These are phyloP conservation scores for Sarotherodon lohbergeri DNA, from an alignment of 2,113 vertebrate species.

Conservation along the genomic window DNA sequence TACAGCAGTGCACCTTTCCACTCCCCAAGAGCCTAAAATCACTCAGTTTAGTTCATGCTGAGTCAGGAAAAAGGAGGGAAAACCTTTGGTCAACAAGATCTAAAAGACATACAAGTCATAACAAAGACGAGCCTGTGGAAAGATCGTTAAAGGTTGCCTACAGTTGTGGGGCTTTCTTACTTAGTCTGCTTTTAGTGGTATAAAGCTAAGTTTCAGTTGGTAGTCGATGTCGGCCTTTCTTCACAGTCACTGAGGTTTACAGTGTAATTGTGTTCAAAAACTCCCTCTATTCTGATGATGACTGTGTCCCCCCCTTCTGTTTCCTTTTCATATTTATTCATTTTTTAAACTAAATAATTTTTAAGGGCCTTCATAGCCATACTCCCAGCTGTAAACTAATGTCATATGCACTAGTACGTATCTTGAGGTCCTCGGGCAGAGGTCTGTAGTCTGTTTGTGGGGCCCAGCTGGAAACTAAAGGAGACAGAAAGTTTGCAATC, in stretches of 20 bases:
- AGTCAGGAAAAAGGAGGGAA: not conserved
- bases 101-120: not conserved
- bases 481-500: not conserved
- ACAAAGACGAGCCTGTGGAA: not conserved
- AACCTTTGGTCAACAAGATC: not conserved
- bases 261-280: not conserved
- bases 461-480: not conserved
- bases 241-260: not conserved
- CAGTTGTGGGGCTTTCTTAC: not conserved
- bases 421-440: not conserved
- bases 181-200: too few species aligned
- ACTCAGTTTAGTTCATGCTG: not conserved
- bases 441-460: not conserved
- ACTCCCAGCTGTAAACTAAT: not conserved
- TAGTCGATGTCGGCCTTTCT: not conserved
- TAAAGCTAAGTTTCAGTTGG: not conserved
- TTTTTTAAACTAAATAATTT: not conserved
- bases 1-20: not conserved
- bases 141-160: not conserved
- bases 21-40: not conserved
- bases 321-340: not conserved
- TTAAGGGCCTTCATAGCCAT: not conserved
- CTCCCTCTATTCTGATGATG: not conserved
- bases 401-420: not conserved
- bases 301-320: not conserved